Percentiles rank a stretch among this genome's conserved stretches.
These are phyloP conservation scores for Tenualosa ilisha DNA, from an alignment of 2,797 vertebrate species.

Conservation along the genomic window DNA sequence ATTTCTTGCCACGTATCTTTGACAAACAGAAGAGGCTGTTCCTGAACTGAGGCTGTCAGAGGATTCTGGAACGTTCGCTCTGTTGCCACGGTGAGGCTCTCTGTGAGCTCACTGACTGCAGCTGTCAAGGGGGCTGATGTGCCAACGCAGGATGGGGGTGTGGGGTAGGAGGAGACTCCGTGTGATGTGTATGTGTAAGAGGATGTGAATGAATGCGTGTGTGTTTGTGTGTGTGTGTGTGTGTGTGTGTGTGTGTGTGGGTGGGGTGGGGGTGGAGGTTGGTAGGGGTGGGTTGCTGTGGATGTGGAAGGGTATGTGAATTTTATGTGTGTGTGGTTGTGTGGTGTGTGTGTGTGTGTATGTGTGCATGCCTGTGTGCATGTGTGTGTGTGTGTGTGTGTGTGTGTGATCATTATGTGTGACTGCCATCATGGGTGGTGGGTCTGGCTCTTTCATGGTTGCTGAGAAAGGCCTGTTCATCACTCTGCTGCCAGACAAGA, in stretches of 20 bases:
- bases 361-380: not conserved
- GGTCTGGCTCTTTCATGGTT: not conserved
- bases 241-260: too few relatives aligned
- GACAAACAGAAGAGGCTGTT: constrained; percentile 13
- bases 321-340: too few relatives aligned
- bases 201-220: not conserved
- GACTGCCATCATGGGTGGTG: not conserved
- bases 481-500: not conserved
- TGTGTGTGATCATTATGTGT: not conserved
- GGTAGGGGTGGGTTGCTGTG: too few relatives aligned
- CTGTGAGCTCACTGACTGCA: not conserved
- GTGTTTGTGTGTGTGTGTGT: too few relatives aligned
- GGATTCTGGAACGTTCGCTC: not conserved
- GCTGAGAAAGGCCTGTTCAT: constrained; percentile 13
- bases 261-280: too few relatives aligned
- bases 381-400: too few relatives aligned
- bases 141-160: not conserved
- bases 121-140: not conserved
- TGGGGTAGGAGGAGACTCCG: not conserved
- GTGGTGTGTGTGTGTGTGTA: too few relatives aligned
- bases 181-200: not conserved
- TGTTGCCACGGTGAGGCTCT: not conserved
- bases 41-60: not conserved
- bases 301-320: too few relatives aligned
- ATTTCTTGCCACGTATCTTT: constrained; percentile 11